phyloP scores from a whole-genome alignment of 30 jellyfish, hydroid and myxozoan genomes.

The Aurelia aurita region DNA sequence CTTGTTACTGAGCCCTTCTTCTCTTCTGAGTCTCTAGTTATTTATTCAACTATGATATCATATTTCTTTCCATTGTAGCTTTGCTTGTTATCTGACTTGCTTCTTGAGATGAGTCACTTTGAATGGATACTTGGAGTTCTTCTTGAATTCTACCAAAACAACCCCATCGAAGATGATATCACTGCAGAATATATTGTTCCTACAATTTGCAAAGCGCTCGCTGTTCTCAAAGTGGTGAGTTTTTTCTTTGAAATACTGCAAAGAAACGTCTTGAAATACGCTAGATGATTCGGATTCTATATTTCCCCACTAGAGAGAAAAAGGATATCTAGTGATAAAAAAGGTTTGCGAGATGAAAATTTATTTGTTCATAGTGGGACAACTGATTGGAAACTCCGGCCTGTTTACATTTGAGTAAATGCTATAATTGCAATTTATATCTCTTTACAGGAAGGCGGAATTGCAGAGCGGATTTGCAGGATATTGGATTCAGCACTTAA shows the following conservation, averaged over 20 bases:
- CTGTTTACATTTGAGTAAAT: too few species aligned
- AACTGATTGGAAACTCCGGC: too few species aligned
- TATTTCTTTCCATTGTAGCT: constrained; percentile 33
- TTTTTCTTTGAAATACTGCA: too few species aligned
- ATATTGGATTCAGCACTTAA: constrained; percentile 66
- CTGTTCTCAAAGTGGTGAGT: constrained; percentile 88
- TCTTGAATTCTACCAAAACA: constrained; percentile 77
- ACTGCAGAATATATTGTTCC: constrained; percentile 81
- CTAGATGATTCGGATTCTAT: too few species aligned
- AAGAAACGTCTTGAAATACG: too few species aligned
- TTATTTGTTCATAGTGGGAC: too few species aligned
- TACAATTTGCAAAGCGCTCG: constrained; percentile 86
- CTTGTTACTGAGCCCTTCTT: too few species aligned
- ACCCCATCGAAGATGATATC: constrained; percentile 90
- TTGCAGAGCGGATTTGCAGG: constrained; percentile 87
- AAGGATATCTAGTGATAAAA: too few species aligned
- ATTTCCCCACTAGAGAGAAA: too few species aligned
- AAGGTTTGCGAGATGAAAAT: too few species aligned
- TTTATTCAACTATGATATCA: background rate
- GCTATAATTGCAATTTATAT: too few species aligned
- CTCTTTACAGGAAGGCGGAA: constrained; percentile 87
- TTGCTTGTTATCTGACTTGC: constrained; percentile 85
- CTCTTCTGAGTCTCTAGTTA: too few species aligned
- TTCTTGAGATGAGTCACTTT: constrained; percentile 90
- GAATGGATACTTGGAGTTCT: constrained; percentile 94